Conservation (phyloP, 1,140 invertebrate species). For the Ceratina australensis region DNA sequence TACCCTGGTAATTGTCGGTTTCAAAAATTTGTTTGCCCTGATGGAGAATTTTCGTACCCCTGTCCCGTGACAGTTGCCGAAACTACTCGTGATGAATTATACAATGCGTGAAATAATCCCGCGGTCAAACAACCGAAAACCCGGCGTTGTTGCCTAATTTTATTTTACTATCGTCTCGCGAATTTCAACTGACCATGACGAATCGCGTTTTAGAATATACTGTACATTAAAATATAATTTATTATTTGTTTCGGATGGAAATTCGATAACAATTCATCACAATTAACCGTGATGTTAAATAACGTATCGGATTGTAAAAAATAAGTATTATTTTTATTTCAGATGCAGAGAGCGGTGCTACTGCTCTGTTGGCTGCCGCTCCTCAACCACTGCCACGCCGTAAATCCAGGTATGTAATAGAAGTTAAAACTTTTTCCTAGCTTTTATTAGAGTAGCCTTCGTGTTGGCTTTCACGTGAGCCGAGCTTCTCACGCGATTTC, state of each 20-base stretch:
- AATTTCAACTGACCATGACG: too few relatives aligned
- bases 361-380: constrained; percentile 78
- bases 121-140: too few relatives aligned
- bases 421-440: neutral
- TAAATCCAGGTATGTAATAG: constrained; percentile 75
- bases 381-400: constrained; percentile 78
- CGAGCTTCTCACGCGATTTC: neutral
- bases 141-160: too few relatives aligned
- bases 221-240: too few relatives aligned
- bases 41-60: neutral
- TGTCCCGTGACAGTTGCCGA: too few relatives aligned
- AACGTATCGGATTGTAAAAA: neutral
- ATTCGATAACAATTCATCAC: constrained; percentile 19
- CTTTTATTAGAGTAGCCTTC: neutral
- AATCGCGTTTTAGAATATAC: too few relatives aligned
- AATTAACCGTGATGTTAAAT: neutral
- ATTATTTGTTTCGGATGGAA: too few relatives aligned
- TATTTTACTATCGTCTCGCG: too few relatives aligned
- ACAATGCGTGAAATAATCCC: too few relatives aligned
- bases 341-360: constrained; percentile 79
- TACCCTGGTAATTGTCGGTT: neutral
- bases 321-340: constrained; percentile 57
- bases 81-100: too few relatives aligned
- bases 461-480: neutral
- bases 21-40: neutral